Percentiles rank a stretch among this genome's conserved stretches.
Conservation (phyloP, 2,113 vertebrate genomes). For the Neoarius graeffei region DNA sequence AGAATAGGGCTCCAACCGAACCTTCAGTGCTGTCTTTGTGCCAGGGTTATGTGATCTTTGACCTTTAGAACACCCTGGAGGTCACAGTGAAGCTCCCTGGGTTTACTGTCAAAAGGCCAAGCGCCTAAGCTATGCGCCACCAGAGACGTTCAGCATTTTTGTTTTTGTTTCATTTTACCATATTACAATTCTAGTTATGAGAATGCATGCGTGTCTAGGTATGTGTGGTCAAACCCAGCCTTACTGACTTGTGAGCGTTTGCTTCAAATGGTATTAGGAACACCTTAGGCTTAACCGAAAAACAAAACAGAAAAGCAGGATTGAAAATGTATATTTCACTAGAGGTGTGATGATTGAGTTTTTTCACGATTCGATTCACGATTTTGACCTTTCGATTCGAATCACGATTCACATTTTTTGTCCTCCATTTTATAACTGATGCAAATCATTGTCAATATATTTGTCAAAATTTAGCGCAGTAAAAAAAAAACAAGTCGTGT, state of each 20-base stretch:
- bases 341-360: no score
- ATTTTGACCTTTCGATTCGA: no score
- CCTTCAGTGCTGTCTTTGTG: constrained; percentile 35
- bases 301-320: neutral
- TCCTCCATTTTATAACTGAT: no score
- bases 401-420: no score
- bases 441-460: no score
- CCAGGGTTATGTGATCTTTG: constrained; percentile 28
- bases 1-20: constrained; percentile 7
- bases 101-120: constrained; percentile 25
- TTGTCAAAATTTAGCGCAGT: no score
- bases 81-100: constrained; percentile 10
- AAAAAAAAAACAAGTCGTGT: no score
- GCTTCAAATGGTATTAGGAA: neutral
- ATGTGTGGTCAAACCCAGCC: neutral
- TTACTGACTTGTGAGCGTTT: neutral
- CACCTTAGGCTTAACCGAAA: neutral
- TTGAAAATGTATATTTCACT: constrained; percentile 33
- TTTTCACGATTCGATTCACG: no score
- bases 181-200: neutral
- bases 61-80: constrained; percentile 33
- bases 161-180: neutral
- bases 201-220: neutral
- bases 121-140: neutral
- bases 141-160: neutral